phyloP scores from a whole-genome alignment of 2,797 vertebrate species.

The Malacoctenus gilli region DNA sequence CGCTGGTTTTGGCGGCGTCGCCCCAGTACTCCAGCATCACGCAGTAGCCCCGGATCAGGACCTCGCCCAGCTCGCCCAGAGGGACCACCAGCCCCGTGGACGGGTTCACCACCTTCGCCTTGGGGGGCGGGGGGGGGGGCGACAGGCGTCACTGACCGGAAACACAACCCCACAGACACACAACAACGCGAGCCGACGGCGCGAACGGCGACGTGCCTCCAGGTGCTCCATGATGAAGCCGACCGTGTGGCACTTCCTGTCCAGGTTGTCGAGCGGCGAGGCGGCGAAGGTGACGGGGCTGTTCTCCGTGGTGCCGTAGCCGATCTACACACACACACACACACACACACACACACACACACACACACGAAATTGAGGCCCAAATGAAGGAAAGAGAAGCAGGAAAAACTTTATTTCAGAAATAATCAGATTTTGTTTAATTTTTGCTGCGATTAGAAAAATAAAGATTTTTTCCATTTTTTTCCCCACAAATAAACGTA shows the following conservation, averaged over 20 bases:
- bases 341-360: slow-evolving; percentile 6
- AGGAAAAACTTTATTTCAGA: too few species aligned
- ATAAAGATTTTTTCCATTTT: too few species aligned
- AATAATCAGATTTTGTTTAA: too few species aligned
- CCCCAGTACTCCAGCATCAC: slow-evolving; percentile 95
- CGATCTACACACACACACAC: slow-evolving; percentile 82
- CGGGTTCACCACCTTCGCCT: slow-evolving; percentile 89
- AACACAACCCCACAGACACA: too few species aligned
- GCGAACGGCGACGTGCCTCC: slow-evolving; percentile 84
- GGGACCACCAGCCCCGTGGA: slow-evolving; percentile 72
- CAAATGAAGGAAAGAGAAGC: too few species aligned
- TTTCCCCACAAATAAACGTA: too few species aligned
- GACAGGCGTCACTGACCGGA: too few species aligned
- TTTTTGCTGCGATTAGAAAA: too few species aligned
- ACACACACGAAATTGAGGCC: too few species aligned
- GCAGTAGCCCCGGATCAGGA: slow-evolving; percentile 89
- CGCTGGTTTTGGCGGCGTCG: slow-evolving; percentile 81
- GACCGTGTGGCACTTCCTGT: slow-evolving; percentile 81
- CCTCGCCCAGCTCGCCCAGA: slow-evolving; percentile 85
- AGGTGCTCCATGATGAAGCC: slow-evolving; percentile 86
- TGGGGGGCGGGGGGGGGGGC: not conserved
- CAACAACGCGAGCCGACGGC: too few species aligned
- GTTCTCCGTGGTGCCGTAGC: slow-evolving; percentile 95
- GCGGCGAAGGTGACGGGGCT: slow-evolving; percentile 91
- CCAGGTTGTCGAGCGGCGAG: slow-evolving; percentile 77